phyloP scores from a whole-genome alignment of 2,888 invertebrate genomes.

The Pammene aurita region DNA sequence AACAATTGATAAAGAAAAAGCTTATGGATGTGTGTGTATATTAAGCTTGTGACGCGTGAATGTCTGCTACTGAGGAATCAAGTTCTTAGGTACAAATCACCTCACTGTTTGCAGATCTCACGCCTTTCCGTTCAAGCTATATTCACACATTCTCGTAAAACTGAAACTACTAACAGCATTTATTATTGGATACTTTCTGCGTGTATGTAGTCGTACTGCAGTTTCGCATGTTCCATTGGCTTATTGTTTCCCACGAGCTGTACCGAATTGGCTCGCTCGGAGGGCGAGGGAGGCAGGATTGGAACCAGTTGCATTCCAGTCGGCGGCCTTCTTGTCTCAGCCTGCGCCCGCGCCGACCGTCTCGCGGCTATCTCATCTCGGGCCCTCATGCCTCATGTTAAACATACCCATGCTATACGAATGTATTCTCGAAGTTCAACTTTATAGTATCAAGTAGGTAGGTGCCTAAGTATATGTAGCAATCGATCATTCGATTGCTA shows the following conservation, averaged over 20 bases:
- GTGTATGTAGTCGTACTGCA: not conserved
- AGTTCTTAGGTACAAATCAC: conserved; percentile 39
- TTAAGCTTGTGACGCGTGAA: conserved; percentile 15
- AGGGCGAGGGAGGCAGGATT: conserved; percentile 49
- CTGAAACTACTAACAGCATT: not conserved
- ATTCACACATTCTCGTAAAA: not conserved
- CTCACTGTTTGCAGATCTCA: conserved; percentile 72
- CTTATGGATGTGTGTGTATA: conserved; percentile 31
- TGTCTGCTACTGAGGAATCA: conserved; percentile 16
- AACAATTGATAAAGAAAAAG: conserved; percentile 42
- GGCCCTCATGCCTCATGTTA: conserved; percentile 31
- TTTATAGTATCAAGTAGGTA: not conserved
- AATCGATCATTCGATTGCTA: too few species aligned
- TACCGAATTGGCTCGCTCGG: conserved; percentile 45
- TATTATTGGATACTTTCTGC: not conserved
- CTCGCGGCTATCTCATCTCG: conserved; percentile 37
- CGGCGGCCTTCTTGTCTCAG: conserved; percentile 38
- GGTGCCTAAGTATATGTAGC: not conserved
- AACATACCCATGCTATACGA: conserved; percentile 44
- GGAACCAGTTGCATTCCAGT: conserved; percentile 61
- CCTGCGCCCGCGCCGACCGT: conserved; percentile 20
- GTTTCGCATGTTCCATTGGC: conserved; percentile 17
- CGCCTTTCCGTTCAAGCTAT: conserved; percentile 59
- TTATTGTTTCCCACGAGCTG: conserved; percentile 55
- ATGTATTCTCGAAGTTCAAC: conserved; percentile 6